phyloP scores from a whole-genome alignment of 1,140 invertebrate genomes.

The Lepidurus couesii region DNA sequence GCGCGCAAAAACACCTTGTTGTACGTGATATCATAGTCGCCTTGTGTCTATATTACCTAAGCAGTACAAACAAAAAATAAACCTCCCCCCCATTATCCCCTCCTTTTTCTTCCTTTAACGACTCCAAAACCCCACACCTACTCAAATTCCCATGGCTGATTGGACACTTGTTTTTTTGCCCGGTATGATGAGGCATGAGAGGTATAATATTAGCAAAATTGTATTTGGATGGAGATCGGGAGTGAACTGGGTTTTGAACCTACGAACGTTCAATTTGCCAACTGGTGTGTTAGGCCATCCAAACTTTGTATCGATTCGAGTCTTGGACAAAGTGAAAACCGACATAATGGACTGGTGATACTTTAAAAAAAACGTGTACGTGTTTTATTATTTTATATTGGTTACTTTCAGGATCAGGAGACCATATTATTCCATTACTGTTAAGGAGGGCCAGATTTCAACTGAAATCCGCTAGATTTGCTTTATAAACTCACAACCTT shows the following conservation, averaged over 20 bases:
- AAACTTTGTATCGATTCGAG: background rate
- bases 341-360: background rate
- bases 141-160: slow-evolving; percentile 8
- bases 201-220: background rate
- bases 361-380: background rate
- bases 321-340: background rate
- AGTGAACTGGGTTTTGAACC: background rate
- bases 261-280: background rate
- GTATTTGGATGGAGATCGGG: background rate
- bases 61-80: slow-evolving; percentile 1
- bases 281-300: background rate
- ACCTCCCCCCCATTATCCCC: background rate
- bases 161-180: background rate
- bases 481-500: too few species aligned
- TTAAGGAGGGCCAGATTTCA: too few species aligned
- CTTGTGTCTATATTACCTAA: slow-evolving; percentile 22
- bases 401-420: too few species aligned
- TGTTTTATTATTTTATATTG: too few species aligned
- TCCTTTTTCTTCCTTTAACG: background rate
- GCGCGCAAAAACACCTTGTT: slow-evolving; percentile 17
- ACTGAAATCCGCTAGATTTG: too few species aligned
- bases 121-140: background rate
- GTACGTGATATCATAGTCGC: slow-evolving; percentile 12
- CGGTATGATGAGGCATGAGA: background rate
- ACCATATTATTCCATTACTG: too few species aligned